Conservation (phyloP, 2,888 invertebrate species). For the Cerceris ruficornis region DNA sequence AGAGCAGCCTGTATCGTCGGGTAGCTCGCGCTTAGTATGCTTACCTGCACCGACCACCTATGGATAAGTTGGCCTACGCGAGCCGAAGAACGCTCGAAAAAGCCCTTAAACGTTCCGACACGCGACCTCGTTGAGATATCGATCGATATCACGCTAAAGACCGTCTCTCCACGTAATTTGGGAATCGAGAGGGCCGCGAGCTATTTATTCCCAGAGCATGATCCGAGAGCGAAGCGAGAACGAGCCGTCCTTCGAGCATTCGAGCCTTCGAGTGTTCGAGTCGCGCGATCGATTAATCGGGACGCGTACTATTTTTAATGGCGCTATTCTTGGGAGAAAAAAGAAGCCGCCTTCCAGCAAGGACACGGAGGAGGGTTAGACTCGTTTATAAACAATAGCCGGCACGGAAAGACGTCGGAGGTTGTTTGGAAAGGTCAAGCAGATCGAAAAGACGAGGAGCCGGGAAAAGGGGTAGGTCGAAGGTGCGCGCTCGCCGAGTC, state of each 20-base stretch:
- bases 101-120: slow-evolving; percentile 10
- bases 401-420: slow-evolving; percentile 10
- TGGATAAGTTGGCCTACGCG: slow-evolving; percentile 14
- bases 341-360: background rate
- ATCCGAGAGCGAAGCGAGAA: background rate
- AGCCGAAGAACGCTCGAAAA: slow-evolving; percentile 6
- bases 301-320: background rate
- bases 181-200: background rate
- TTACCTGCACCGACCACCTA: slow-evolving; percentile 26
- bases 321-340: slow-evolving; percentile 14
- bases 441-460: slow-evolving; percentile 20
- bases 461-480: slow-evolving; percentile 1
- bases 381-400: slow-evolving; percentile 4
- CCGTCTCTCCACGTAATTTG: background rate
- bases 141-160: background rate
- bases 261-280: too few species aligned
- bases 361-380: slow-evolving; percentile 6
- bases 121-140: slow-evolving; percentile 2
- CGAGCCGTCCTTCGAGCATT: background rate
- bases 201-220: slow-evolving; percentile 3
- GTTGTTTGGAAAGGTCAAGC: slow-evolving; percentile 32
- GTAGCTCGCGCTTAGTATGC: slow-evolving; percentile 42
- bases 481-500: slow-evolving; percentile 19
- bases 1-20: slow-evolving; percentile 25
- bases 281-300: slow-evolving; percentile 16